These are phyloP conservation scores for Hydrotaea diabolus DNA, from an alignment of 2,888 invertebrate species.

Conservation along the genomic window DNA sequence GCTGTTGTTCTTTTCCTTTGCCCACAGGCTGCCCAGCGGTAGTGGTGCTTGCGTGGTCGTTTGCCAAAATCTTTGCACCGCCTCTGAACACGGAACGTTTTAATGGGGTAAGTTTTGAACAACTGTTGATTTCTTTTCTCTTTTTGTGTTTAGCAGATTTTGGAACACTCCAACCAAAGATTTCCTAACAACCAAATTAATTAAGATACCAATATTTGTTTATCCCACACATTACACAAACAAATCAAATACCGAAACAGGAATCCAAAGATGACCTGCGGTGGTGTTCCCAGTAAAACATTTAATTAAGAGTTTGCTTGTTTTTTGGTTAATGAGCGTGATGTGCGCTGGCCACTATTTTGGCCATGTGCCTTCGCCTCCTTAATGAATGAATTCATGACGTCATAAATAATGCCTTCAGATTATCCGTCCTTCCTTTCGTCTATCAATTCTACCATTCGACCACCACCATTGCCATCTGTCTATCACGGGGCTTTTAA, in stretches of 20 bases:
- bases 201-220: slow-evolving; percentile 13
- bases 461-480: not conserved
- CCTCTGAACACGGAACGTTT: slow-evolving; percentile 76
- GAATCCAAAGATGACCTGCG: not conserved
- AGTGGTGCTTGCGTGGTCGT: slow-evolving; percentile 78
- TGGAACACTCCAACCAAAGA: not conserved
- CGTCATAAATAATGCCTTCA: not conserved
- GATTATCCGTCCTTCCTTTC: not conserved
- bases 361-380: too few species aligned
- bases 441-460: not conserved
- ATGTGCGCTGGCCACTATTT: not conserved
- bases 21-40: slow-evolving; percentile 77
- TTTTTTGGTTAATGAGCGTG: not conserved
- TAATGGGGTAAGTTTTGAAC: slow-evolving; percentile 76
- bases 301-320: not conserved
- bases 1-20: not conserved
- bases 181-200: not conserved
- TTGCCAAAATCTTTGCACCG: slow-evolving; percentile 77
- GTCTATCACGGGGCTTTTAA: slow-evolving; percentile 25
- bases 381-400: not conserved
- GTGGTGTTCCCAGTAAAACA: not conserved
- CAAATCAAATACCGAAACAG: not conserved
- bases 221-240: not conserved
- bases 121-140: not conserved
- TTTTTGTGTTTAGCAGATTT: not conserved